A percentile compares a stretch with the other conserved stretches of the same genome.
Conservation (phyloP, 2,888 invertebrate species). For the Dione juno region DNA sequence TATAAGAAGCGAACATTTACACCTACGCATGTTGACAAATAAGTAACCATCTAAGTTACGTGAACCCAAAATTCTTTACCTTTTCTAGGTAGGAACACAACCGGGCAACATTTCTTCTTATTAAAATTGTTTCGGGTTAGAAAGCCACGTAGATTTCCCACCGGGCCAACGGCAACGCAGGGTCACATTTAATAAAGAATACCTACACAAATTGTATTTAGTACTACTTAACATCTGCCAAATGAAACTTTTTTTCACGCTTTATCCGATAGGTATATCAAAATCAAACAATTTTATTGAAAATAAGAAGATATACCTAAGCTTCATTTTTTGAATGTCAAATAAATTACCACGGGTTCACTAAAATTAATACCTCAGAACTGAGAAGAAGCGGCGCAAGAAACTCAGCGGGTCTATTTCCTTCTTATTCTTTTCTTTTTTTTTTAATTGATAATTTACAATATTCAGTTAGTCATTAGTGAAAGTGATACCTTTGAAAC, state of each 20-base stretch:
- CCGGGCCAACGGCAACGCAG: slow-evolving; percentile 28
- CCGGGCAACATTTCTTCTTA: slow-evolving; percentile 40
- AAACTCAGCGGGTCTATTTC: too few relatives aligned
- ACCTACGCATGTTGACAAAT: slow-evolving; percentile 6
- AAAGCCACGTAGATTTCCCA: slow-evolving; percentile 41
- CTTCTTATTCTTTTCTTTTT: too few relatives aligned
- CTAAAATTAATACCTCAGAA: too few relatives aligned
- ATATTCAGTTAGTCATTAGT: too few relatives aligned
- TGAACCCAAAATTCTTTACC: slow-evolving; percentile 28
- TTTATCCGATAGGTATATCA: too few relatives aligned
- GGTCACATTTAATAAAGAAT: slow-evolving; percentile 32
- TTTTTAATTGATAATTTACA: too few relatives aligned
- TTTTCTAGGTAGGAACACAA: slow-evolving; percentile 34
- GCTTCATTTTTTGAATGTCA: too few relatives aligned
- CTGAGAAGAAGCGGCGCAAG: too few relatives aligned
- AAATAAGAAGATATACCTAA: too few relatives aligned
- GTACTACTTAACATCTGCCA: neutral
- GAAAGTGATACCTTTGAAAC: too few relatives aligned
- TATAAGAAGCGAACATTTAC: slow-evolving; percentile 1
- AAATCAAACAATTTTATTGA: too few relatives aligned
- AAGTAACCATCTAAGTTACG: slow-evolving; percentile 8
- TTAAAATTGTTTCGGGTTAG: slow-evolving; percentile 43
- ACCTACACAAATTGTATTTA: slow-evolving; percentile 16
- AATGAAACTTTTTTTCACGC: neutral
- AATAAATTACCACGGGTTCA: too few relatives aligned